phyloP scores from a whole-genome alignment of 2,888 invertebrate species.

The Chouioia cunea region DNA sequence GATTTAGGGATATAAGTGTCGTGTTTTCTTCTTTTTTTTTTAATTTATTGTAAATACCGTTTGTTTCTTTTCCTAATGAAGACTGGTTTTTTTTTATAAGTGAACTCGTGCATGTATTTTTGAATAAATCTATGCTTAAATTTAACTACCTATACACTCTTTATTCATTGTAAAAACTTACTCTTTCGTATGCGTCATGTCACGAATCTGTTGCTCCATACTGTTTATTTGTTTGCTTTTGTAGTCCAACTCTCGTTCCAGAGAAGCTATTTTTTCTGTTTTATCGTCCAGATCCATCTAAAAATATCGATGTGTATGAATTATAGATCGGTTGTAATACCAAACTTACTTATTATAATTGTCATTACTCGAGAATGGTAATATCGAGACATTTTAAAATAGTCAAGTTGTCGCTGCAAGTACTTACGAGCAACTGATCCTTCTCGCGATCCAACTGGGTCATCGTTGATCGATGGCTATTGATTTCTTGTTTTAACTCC shows the following conservation, averaged over 20 bases:
- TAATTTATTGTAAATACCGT: slow-evolving; percentile 44
- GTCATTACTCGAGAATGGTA: too few relatives aligned
- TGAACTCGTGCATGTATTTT: slow-evolving; percentile 9
- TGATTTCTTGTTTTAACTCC: slow-evolving; percentile 75
- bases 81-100: slow-evolving; percentile 28
- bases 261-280: slow-evolving; percentile 75
- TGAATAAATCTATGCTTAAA: slow-evolving; percentile 13
- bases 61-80: slow-evolving; percentile 13
- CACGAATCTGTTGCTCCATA: slow-evolving; percentile 60
- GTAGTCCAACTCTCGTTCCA: slow-evolving; percentile 77
- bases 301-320: background rate
- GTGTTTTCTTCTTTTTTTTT: background rate
- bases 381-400: too few relatives aligned
- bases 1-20: too few relatives aligned
- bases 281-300: slow-evolving; percentile 80
- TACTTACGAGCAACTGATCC: slow-evolving; percentile 74
- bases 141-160: background rate
- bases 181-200: slow-evolving; percentile 63
- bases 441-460: slow-evolving; percentile 79
- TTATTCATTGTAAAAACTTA: slow-evolving; percentile 54
- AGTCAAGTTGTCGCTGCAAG: background rate
- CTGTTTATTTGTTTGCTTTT: slow-evolving; percentile 68
- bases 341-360: too few relatives aligned
- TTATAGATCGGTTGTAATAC: too few relatives aligned
- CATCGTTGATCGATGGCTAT: slow-evolving; percentile 74